These are phyloP conservation scores for Hoplodrina blanda DNA, from an alignment of 2,888 invertebrate genomes.

Conservation along the genomic window DNA sequence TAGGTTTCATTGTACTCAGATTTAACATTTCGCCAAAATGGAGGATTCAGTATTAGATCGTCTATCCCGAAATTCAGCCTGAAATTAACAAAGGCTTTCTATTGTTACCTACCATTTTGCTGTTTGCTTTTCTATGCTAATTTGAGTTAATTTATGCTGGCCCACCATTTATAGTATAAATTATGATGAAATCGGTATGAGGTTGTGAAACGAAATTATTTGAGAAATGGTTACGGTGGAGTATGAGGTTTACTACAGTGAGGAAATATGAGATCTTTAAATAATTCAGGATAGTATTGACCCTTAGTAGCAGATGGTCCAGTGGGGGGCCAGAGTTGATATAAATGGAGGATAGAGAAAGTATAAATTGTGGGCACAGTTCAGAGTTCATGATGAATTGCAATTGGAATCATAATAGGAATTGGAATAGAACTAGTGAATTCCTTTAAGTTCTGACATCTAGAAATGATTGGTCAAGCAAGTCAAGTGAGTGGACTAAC, in stretches of 20 bases:
- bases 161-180: not conserved
- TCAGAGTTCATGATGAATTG: too few species aligned
- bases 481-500: too few species aligned
- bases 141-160: slow-evolving; percentile 27
- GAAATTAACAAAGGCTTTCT: slow-evolving; percentile 33
- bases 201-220: slow-evolving; percentile 3
- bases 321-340: too few species aligned
- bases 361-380: too few species aligned
- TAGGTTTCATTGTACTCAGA: slow-evolving; percentile 35
- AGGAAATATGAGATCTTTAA: too few species aligned
- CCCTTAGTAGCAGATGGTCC: too few species aligned
- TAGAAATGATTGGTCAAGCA: too few species aligned
- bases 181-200: slow-evolving; percentile 10
- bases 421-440: too few species aligned
- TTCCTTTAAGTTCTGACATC: too few species aligned
- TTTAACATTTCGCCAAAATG: slow-evolving; percentile 30
- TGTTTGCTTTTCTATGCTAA: slow-evolving; percentile 38
- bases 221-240: not conserved
- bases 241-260: not conserved
- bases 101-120: slow-evolving; percentile 30
- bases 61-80: slow-evolving; percentile 24
- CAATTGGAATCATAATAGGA: too few species aligned
- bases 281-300: too few species aligned
- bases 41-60: slow-evolving; percentile 37
- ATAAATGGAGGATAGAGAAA: too few species aligned